Conservation (phyloP, 2,113 vertebrate genomes). For the Camelus bactrianus region DNA sequence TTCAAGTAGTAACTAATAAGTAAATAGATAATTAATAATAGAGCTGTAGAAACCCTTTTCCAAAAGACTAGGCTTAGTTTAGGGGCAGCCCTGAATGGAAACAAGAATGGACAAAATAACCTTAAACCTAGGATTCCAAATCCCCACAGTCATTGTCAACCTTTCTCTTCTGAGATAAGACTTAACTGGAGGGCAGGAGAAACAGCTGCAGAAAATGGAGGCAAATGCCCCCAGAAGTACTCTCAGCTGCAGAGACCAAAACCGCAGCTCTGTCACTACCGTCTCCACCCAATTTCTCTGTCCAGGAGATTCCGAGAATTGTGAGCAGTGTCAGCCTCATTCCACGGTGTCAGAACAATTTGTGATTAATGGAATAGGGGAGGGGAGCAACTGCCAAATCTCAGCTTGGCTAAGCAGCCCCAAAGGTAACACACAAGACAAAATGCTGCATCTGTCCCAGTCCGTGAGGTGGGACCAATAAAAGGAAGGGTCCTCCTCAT, state of each 20-base stretch:
- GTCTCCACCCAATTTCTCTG: background rate
- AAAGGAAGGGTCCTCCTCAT: background rate
- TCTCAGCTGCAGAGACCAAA: background rate
- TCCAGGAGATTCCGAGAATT: background rate
- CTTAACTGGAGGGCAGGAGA: background rate
- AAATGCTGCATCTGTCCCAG: background rate
- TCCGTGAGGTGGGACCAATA: background rate
- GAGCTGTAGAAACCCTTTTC: slow-evolving; percentile 31
- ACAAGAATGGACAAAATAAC: background rate
- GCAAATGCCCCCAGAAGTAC: background rate
- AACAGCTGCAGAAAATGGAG: background rate
- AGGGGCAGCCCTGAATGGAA: background rate
- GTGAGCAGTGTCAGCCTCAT: background rate
- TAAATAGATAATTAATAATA: background rate
- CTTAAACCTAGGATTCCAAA: background rate
- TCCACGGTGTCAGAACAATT: background rate
- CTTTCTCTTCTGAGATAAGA: slow-evolving; percentile 16
- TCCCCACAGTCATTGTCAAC: background rate
- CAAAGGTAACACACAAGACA: background rate
- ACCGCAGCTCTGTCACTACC: background rate
- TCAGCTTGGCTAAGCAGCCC: background rate
- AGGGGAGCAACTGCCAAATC: background rate
- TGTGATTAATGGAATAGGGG: background rate
- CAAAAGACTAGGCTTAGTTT: background rate
- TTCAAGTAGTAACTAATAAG: background rate